These are phyloP conservation scores for Plutomurus gul DNA, from an alignment of 1,140 invertebrate species.

Conservation along the genomic window DNA sequence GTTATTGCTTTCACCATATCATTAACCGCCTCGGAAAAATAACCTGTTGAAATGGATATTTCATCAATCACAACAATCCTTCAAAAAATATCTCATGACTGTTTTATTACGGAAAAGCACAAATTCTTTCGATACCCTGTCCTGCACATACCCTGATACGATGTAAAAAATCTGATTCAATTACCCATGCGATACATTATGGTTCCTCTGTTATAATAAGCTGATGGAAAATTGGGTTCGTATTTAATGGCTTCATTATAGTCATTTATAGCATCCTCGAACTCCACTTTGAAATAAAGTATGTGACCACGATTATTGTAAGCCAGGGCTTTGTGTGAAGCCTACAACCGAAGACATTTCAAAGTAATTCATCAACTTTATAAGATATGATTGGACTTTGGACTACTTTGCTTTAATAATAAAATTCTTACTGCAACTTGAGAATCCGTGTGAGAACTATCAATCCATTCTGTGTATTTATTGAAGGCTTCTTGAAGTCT, in stretches of 20 bases:
- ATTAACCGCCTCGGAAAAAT: constrained; percentile 43
- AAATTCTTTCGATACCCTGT: too few species aligned
- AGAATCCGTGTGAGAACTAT: too few species aligned
- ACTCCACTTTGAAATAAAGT: constrained; percentile 58
- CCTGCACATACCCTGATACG: not conserved
- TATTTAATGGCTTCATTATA: constrained; percentile 56
- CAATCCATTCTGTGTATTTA: too few species aligned
- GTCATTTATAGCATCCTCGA: constrained; percentile 58
- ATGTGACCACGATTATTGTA: constrained; percentile 59
- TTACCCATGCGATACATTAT: constrained; percentile 57
- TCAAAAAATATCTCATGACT: not conserved
- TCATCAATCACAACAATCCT: not conserved
- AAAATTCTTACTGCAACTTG: too few species aligned
- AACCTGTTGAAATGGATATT: constrained; percentile 31
- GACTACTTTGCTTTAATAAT: too few species aligned
- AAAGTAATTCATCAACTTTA: too few species aligned
- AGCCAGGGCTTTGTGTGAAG: constrained; percentile 52
- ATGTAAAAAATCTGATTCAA: not conserved
- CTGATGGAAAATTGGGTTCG: constrained; percentile 54
- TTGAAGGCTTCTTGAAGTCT: too few species aligned
- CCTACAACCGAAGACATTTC: too few species aligned
- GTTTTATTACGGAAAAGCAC: too few species aligned
- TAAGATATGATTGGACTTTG: too few species aligned
- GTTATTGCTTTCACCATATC: constrained; percentile 40
- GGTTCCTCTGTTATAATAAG: constrained; percentile 59